These are phyloP conservation scores for Phocoena phocoena DNA, from an alignment of 2,113 vertebrate species.

Conservation along the genomic window DNA sequence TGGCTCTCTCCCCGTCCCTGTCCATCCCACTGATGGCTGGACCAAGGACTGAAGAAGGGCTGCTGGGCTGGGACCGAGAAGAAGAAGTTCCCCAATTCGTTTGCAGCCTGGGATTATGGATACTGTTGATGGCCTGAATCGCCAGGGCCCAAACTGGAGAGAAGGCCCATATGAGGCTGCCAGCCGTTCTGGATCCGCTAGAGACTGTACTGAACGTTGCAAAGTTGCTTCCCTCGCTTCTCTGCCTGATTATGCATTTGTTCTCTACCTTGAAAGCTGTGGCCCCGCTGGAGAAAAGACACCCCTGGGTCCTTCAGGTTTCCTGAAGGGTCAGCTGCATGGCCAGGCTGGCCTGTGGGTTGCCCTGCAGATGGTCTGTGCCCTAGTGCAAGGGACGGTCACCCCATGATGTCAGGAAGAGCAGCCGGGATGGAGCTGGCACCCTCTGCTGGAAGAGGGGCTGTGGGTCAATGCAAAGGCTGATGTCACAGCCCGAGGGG, in stretches of 20 bases:
- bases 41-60: conserved; percentile 37
- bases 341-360: background rate
- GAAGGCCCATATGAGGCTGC: conserved; percentile 42
- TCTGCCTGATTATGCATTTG: background rate
- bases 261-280: background rate
- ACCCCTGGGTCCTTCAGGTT: background rate
- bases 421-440: background rate
- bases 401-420: background rate
- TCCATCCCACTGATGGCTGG: rapidly evolving
- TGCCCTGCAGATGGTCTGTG: background rate
- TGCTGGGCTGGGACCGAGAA: conserved; percentile 29
- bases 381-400: background rate
- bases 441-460: background rate
- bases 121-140: background rate
- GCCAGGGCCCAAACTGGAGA: background rate
- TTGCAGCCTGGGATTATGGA: background rate
- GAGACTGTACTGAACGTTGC: background rate
- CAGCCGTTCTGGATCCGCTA: background rate
- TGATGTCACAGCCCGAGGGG: background rate
- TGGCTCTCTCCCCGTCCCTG: background rate
- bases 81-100: background rate
- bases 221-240: background rate
- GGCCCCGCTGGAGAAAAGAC: background rate
- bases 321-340: background rate
- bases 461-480: background rate